Evolutionary conservation across 2,113 vertebrate genomes (phyloP).

Genomic region (Bubalus kerabau): DNA sequence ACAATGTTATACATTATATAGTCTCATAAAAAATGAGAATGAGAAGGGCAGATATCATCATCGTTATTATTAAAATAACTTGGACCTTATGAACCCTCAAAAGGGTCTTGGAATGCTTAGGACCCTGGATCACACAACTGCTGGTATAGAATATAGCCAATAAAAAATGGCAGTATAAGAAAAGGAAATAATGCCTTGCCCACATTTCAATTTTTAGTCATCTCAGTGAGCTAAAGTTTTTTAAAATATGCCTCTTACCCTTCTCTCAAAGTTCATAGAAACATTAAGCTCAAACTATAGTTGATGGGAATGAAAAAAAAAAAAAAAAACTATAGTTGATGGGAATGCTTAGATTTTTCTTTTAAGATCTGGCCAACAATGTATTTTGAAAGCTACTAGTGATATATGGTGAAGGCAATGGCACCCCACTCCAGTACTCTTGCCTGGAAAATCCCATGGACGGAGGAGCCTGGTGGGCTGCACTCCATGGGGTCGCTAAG

Average conservation of each 20-base stretch:
- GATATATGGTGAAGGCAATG: not conserved
- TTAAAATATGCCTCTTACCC: not conserved
- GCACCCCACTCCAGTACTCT: too few species aligned
- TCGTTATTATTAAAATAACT: not conserved
- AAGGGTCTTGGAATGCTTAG: not conserved
- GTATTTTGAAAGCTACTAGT: not conserved
- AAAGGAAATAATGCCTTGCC: not conserved
- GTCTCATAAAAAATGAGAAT: not conserved
- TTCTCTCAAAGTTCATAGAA: conserved; percentile 20
- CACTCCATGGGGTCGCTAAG: too few species aligned
- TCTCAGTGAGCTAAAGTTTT: conserved; percentile 12
- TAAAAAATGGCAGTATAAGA: not conserved
- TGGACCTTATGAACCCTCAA: not conserved
- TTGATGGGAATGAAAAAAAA: not conserved
- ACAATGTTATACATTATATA: not conserved
- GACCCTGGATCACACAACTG: not conserved
- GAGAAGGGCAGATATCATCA: not conserved
- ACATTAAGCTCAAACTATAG: not conserved
- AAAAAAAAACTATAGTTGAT: not conserved
- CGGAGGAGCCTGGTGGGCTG: too few species aligned
- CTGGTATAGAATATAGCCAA: not conserved
- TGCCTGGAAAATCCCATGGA: too few species aligned
- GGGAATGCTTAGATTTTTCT: not conserved
- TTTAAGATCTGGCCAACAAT: not conserved
- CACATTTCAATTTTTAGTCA: conserved; percentile 1